Evolutionary conservation across 2,797 vertebrate species (phyloP).

Genomic region (Eremophila alpestris): DNA sequence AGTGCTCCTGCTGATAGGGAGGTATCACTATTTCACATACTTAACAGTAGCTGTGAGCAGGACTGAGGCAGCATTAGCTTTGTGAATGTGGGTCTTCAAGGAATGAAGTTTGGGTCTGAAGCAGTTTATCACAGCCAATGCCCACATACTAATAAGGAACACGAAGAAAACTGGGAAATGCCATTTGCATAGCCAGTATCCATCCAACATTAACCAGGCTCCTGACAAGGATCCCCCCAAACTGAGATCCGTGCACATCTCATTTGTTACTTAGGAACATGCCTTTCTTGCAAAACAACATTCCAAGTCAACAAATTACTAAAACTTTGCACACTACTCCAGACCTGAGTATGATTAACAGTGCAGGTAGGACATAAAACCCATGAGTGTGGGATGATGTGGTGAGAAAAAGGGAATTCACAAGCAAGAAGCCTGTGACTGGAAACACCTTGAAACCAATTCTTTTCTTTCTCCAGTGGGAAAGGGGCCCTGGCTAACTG

Average conservation of each 20-base stretch:
- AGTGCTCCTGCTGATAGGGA: neutral
- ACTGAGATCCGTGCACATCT: neutral
- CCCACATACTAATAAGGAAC: neutral
- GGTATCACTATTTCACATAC: neutral
- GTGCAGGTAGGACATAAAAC: neutral
- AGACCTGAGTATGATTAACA: neutral
- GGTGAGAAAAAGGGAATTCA: neutral
- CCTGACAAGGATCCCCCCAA: neutral
- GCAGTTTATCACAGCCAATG: neutral
- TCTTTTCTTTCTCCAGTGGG: accelerated
- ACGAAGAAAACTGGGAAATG: neutral
- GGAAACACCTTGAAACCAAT: neutral
- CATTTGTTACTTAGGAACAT: neutral
- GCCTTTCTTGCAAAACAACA: neutral
- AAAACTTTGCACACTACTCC: neutral
- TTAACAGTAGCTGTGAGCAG: neutral
- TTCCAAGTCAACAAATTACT: neutral
- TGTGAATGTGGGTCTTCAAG: neutral
- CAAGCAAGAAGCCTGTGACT: neutral
- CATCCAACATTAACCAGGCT: neutral
- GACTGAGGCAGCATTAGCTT: neutral
- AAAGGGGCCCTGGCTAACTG: neutral
- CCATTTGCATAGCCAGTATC: accelerated
- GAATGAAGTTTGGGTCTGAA: neutral
- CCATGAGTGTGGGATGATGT: neutral